A percentile compares a stretch with the other conserved stretches of the same genome.
These are phyloP conservation scores for Emydura subglobosa DNA, from an alignment of 2,113 vertebrate genomes.

Conservation along the genomic window DNA sequence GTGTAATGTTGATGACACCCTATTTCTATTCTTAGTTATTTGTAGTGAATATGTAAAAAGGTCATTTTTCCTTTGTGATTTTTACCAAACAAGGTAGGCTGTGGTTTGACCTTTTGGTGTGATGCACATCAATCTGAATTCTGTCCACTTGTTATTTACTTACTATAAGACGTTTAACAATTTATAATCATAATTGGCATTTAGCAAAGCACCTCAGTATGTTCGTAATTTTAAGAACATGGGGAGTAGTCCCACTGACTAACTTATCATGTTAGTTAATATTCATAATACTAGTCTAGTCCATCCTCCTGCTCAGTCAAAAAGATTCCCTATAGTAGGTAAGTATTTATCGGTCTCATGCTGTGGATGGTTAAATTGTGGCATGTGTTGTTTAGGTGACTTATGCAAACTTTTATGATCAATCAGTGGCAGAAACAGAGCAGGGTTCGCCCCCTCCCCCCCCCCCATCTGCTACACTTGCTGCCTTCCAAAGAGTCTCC, in stretches of 20 bases:
- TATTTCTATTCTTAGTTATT: slow-evolving; percentile 54
- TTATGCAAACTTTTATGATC: not conserved
- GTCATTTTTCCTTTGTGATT: slow-evolving; percentile 70
- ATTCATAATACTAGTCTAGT: not conserved
- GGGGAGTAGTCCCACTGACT: not conserved
- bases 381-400: not conserved
- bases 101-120: not conserved
- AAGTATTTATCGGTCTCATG: not conserved
- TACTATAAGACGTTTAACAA: not conserved
- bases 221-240: not conserved
- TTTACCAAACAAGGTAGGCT: not conserved
- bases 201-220: not conserved
- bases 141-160: not conserved
- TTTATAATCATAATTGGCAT: not conserved
- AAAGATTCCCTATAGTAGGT: not conserved
- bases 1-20: slow-evolving; percentile 11
- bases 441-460: no score
- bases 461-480: not conserved
- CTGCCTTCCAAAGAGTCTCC: not conserved
- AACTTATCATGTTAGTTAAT: not conserved
- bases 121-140: not conserved
- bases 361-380: not conserved
- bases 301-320: accelerated
- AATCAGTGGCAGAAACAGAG: not conserved
- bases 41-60: slow-evolving; percentile 72